A percentile compares a stretch with the other conserved stretches of the same genome.
These are phyloP conservation scores for Drosophila melanica DNA, from an alignment of 1,140 invertebrate species.

Conservation along the genomic window DNA sequence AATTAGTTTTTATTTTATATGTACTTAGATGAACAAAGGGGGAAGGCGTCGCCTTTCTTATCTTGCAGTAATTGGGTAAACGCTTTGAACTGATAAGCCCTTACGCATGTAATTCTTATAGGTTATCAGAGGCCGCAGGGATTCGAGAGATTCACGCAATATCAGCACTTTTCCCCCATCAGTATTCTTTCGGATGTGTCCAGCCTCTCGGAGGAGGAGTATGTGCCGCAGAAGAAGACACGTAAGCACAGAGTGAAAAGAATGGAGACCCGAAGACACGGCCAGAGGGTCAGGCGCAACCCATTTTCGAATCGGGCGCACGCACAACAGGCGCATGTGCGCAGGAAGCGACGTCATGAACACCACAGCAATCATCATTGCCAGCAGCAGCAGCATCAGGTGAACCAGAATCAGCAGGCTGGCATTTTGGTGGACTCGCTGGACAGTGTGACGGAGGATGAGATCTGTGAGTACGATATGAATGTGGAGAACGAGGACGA, in stretches of 20 bases:
- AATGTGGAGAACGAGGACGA: slow-evolving; percentile 56
- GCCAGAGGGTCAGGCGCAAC: slow-evolving; percentile 6
- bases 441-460: slow-evolving; percentile 54
- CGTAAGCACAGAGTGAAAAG: slow-evolving; percentile 42
- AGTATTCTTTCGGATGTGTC: slow-evolving; percentile 64
- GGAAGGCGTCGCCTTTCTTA: slow-evolving; percentile 11
- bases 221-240: slow-evolving; percentile 40
- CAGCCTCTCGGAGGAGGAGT: slow-evolving; percentile 56
- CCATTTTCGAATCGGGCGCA: slow-evolving; percentile 19
- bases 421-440: slow-evolving; percentile 45
- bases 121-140: slow-evolving; percentile 45
- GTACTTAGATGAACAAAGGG: not conserved
- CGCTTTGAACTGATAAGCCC: slow-evolving; percentile 8
- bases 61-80: not conserved
- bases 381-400: slow-evolving; percentile 13
- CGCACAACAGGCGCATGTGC: slow-evolving; percentile 8
- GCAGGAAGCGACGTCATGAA: slow-evolving; percentile 25
- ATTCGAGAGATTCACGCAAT: slow-evolving; percentile 9
- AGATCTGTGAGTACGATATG: slow-evolving; percentile 51
- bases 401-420: slow-evolving; percentile 23
- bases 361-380: slow-evolving; percentile 15
- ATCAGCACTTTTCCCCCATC: slow-evolving; percentile 34
- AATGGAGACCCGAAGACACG: slow-evolving; percentile 21
- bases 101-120: slow-evolving; percentile 17
- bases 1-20: not conserved